Conservation (phyloP, 2,797 vertebrate species). For the Triplophysa bombifrons region DNA sequence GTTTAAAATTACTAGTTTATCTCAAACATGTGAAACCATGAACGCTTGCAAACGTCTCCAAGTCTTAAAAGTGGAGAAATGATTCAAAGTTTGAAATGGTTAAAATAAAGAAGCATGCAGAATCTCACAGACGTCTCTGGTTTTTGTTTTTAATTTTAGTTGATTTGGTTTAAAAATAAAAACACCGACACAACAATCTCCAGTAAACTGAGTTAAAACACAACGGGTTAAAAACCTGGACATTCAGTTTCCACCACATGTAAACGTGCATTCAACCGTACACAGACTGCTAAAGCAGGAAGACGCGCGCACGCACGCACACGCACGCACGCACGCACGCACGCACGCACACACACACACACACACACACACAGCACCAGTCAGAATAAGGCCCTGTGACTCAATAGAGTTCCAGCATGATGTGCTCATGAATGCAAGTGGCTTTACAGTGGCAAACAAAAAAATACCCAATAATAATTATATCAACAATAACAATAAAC, state of each 20-base stretch:
- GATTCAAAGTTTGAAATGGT: background rate
- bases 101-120: background rate
- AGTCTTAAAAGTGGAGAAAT: no score
- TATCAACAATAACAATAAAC: constrained; percentile 6
- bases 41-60: no score
- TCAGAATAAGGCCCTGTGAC: constrained; percentile 44
- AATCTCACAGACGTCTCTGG: background rate
- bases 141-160: constrained; percentile 32
- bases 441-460: constrained; percentile 2
- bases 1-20: no score
- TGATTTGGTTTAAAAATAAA: constrained; percentile 35
- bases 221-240: constrained; percentile 10
- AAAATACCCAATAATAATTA: background rate
- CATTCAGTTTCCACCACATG: constrained; percentile 21
- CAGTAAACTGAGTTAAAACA: constrained; percentile 22
- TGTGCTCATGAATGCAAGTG: constrained; percentile 14
- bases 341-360: background rate
- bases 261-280: constrained; percentile 14
- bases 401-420: constrained; percentile 14
- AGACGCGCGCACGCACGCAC: background rate
- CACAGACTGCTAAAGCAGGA: constrained; percentile 1
- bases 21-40: no score
- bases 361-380: constrained; percentile 33
- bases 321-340: constrained; percentile 3
- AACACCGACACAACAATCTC: constrained; percentile 13